Percentiles rank a stretch among this genome's conserved stretches.
These are phyloP conservation scores for Rhogogaster chlorosoma DNA, from an alignment of 2,888 invertebrate species.

Conservation along the genomic window DNA sequence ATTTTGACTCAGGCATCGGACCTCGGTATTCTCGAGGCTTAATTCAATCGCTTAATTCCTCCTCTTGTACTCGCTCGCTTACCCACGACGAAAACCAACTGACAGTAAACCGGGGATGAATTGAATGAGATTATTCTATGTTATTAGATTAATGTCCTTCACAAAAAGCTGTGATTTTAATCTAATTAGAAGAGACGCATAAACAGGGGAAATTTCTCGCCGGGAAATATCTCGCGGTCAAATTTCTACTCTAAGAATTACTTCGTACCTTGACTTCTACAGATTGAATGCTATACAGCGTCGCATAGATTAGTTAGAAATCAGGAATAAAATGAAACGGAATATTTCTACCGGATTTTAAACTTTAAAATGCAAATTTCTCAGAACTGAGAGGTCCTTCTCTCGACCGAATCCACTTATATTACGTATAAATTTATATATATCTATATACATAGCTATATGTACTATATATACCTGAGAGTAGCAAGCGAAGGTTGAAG, in stretches of 20 bases:
- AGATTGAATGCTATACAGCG: background rate
- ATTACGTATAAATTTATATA: background rate
- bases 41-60: slow-evolving; percentile 75
- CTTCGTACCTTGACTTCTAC: background rate
- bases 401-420: background rate
- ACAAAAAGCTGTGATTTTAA: slow-evolving; percentile 67
- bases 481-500: background rate
- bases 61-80: slow-evolving; percentile 62
- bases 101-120: slow-evolving; percentile 66
- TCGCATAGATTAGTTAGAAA: background rate
- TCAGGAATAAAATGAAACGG: background rate
- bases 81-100: slow-evolving; percentile 69
- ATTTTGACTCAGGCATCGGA: slow-evolving; percentile 7
- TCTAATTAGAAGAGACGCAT: background rate
- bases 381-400: slow-evolving; percentile 2
- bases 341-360: background rate
- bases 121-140: slow-evolving; percentile 69
- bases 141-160: slow-evolving; percentile 70
- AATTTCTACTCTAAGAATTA: background rate
- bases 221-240: background rate
- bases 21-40: slow-evolving; percentile 57
- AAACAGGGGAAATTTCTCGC: background rate
- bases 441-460: background rate
- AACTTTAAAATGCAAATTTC: background rate
- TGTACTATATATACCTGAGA: background rate